Conservation (phyloP, 2,113 vertebrate species). For the Tonatia bakeri region DNA sequence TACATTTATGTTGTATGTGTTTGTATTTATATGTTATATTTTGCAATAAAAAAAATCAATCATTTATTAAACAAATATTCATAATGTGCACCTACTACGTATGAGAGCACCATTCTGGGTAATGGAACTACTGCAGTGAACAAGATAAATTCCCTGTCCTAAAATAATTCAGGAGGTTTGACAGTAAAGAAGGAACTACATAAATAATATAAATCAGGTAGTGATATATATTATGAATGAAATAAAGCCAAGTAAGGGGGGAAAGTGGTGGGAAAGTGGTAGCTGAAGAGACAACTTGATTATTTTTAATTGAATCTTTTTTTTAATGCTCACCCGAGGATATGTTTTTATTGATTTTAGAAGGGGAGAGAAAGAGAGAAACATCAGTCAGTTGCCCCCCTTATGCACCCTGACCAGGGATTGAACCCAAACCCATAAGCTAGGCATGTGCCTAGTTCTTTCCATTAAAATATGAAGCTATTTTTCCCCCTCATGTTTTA, state of each 20-base stretch:
- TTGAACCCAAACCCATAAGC: too few species aligned
- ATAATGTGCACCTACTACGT: background rate
- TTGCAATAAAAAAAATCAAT: background rate
- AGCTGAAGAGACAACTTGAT: background rate
- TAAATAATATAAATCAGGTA: background rate
- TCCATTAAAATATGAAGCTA: too few species aligned
- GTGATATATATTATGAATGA: background rate
- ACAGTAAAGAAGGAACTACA: background rate
- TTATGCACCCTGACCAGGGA: too few species aligned
- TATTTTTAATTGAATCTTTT: background rate
- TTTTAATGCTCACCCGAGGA: too few species aligned
- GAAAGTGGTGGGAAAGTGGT: too few species aligned
- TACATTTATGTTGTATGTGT: background rate
- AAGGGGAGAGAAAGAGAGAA: too few species aligned
- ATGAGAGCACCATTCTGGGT: background rate
- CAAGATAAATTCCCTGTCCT: background rate
- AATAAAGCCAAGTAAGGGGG: background rate
- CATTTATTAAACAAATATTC: background rate
- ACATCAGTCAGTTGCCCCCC: too few species aligned
- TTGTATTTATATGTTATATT: background rate
- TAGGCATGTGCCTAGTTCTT: too few species aligned
- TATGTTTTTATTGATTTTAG: too few species aligned
- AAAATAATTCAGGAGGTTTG: background rate
- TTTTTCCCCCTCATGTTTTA: too few species aligned
- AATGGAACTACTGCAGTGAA: background rate